These are phyloP conservation scores for Anolis sagrei DNA, from an alignment of 2,113 vertebrate genomes.

Conservation along the genomic window DNA sequence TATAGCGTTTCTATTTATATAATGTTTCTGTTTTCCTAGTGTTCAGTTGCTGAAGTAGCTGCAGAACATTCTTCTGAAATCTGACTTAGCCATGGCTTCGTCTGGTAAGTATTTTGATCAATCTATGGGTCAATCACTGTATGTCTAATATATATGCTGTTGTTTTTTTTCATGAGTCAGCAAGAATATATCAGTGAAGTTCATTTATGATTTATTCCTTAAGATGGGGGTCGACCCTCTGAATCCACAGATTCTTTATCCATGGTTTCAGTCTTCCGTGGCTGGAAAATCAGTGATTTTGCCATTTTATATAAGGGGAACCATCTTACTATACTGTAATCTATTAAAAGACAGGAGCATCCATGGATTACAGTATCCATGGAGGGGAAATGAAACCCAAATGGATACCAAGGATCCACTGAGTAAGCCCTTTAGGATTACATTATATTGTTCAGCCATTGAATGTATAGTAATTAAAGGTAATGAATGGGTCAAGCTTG, in stretches of 20 bases:
- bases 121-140: neutral
- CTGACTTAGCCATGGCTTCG: conserved; percentile 76
- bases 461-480: neutral
- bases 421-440: too few species aligned
- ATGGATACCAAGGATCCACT: too few species aligned
- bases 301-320: too few species aligned
- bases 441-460: neutral
- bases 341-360: too few species aligned
- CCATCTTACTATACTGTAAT: too few species aligned
- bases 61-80: conserved; percentile 27
- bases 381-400: too few species aligned
- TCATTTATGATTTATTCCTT: neutral
- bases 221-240: neutral
- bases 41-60: neutral
- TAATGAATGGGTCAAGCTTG: neutral
- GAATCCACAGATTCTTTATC: too few species aligned
- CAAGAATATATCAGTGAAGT: neutral
- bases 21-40: conserved; percentile 53
- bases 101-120: conserved; percentile 74
- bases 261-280: too few species aligned
- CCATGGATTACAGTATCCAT: too few species aligned
- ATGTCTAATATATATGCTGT: neutral
- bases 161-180: neutral
- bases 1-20: conserved; percentile 44
- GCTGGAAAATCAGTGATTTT: too few species aligned